Conservation (phyloP, 2,888 invertebrate genomes). For the Stenchaetothrips biformis region DNA sequence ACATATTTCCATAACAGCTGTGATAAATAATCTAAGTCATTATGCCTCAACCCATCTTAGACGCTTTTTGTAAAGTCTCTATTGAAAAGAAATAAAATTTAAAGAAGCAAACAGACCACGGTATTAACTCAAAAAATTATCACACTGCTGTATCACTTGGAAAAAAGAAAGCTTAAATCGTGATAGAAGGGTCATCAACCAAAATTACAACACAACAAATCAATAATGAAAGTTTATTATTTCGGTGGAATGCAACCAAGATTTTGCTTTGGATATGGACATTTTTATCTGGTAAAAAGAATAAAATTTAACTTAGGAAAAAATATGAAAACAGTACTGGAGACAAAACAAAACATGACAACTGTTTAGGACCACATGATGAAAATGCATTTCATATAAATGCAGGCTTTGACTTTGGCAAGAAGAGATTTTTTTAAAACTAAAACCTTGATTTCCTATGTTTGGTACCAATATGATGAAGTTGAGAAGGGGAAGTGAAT, state of each 20-base stretch:
- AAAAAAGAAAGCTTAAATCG: not conserved
- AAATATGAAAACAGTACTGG: not conserved
- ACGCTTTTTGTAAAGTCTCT: too few species aligned
- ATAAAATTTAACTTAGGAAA: not conserved
- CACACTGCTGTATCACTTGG: too few species aligned
- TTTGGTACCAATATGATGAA: not conserved
- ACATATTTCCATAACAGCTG: too few species aligned
- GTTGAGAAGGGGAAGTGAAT: not conserved
- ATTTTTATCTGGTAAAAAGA: not conserved
- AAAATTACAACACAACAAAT: not conserved
- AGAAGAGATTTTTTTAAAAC: not conserved
- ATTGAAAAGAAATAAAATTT: too few species aligned
- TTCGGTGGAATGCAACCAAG: not conserved
- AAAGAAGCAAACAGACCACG: too few species aligned
- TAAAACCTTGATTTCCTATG: not conserved
- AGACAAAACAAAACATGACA: not conserved
- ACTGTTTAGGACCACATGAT: too few species aligned
- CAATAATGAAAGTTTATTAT: not conserved
- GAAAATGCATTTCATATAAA: too few species aligned
- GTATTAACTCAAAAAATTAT: too few species aligned
- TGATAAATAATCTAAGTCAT: too few species aligned
- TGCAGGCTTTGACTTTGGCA: not conserved
- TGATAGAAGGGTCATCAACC: not conserved
- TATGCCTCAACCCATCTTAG: too few species aligned
- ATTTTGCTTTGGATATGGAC: not conserved